These are phyloP conservation scores for Volucella inanis DNA, from an alignment of 2,888 invertebrate genomes.

Conservation along the genomic window DNA sequence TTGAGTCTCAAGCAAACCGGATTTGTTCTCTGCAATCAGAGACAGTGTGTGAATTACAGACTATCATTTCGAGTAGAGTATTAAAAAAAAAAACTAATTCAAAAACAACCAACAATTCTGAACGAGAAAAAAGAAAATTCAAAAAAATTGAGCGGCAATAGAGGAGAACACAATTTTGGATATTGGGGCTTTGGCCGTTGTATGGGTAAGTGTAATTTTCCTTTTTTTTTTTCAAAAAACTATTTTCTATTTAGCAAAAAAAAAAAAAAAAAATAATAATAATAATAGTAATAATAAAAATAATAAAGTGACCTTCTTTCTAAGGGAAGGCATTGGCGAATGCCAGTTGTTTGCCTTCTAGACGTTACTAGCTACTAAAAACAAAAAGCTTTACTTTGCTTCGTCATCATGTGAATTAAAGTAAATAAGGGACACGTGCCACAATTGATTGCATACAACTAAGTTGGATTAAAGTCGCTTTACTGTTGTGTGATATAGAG, in stretches of 20 bases:
- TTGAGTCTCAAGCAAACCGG: constrained; percentile 21
- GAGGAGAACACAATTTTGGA: constrained; percentile 78
- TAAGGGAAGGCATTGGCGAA: background rate
- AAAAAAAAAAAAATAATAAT: too few relatives aligned
- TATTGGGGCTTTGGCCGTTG: constrained; percentile 84
- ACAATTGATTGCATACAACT: too few relatives aligned
- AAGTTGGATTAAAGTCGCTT: too few relatives aligned
- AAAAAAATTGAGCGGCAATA: constrained; percentile 51
- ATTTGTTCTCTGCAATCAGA: constrained; percentile 21
- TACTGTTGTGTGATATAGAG: too few relatives aligned
- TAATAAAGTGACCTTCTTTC: constrained; percentile 83
- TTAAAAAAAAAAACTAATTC: constrained; percentile 3
- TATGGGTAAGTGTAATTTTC: constrained; percentile 84
- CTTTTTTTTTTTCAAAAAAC: constrained; percentile 2
- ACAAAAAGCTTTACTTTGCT: too few relatives aligned
- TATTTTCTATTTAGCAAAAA: constrained; percentile 83
- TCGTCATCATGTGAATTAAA: too few relatives aligned
- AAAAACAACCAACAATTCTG: constrained; percentile 10
- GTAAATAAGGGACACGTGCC: background rate
- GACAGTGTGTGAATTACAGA: constrained; percentile 9
- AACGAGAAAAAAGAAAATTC: constrained; percentile 36
- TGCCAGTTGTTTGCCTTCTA: constrained; percentile 10
- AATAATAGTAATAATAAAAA: too few relatives aligned
- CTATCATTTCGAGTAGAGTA: constrained; percentile 17
- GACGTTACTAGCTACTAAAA: too few relatives aligned